Evolutionary conservation across 2,888 invertebrate species (phyloP).

Genomic region (Drosophila rubida): DNA sequence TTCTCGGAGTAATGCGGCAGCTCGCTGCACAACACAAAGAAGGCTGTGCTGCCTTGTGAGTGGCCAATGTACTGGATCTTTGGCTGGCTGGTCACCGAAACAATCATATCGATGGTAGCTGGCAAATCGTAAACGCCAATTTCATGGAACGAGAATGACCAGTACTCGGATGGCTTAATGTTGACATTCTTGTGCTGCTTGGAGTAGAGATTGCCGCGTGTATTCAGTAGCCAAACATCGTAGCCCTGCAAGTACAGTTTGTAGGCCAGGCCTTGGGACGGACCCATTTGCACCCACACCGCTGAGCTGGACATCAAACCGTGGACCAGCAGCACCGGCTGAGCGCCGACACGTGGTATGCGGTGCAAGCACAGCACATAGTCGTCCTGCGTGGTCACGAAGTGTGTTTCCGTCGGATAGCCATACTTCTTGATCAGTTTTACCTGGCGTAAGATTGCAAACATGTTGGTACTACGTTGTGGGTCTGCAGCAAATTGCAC

Average conservation of each 20-base stretch:
- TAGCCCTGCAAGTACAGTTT: conserved; percentile 43
- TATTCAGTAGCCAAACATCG: conserved; percentile 62
- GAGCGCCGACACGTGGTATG: conserved; percentile 38
- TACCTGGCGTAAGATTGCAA: neutral
- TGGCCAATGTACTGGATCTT: conserved; percentile 59
- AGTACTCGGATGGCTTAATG: conserved; percentile 8
- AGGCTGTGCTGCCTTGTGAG: conserved; percentile 57
- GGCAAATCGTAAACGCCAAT: conserved; percentile 58
- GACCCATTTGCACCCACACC: conserved; percentile 53
- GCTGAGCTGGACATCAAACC: conserved; percentile 62
- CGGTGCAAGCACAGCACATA: conserved; percentile 55
- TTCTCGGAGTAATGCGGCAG: conserved; percentile 29
- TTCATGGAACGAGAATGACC: conserved; percentile 62
- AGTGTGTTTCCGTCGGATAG: conserved; percentile 43
- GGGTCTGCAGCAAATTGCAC: neutral
- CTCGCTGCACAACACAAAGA: conserved; percentile 60
- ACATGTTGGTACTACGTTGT: too few relatives aligned
- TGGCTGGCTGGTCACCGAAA: neutral
- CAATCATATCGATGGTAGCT: conserved; percentile 36
- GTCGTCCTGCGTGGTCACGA: conserved; percentile 28
- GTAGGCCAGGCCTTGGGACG: conserved; percentile 48
- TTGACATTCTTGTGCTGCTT: conserved; percentile 3
- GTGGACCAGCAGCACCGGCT: conserved; percentile 45
- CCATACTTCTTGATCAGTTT: conserved; percentile 33
- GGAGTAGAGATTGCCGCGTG: conserved; percentile 60